Percentiles rank a stretch among this genome's conserved stretches.
These are phyloP conservation scores for Dendrolimus kikuchii DNA, from an alignment of 1,140 invertebrate species.

Conservation along the genomic window DNA sequence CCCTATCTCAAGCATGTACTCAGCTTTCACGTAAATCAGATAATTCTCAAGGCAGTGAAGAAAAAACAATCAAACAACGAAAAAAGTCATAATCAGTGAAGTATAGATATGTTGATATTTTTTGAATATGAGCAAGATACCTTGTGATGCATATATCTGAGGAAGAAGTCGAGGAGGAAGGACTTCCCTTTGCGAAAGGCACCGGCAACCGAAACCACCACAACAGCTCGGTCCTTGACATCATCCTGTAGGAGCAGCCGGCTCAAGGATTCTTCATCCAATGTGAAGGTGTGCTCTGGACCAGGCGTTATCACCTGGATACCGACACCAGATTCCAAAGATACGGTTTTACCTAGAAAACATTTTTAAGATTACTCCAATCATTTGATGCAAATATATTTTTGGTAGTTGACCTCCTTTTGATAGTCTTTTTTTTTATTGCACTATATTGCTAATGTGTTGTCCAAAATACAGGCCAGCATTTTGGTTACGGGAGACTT, in stretches of 20 bases:
- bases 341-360: slow-evolving; percentile 13
- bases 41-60: too few species aligned
- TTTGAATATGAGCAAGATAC: slow-evolving; percentile 15
- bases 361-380: background rate
- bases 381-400: background rate
- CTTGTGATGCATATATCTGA: slow-evolving; percentile 84
- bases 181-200: slow-evolving; percentile 98
- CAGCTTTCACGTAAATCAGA: too few species aligned
- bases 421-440: too few species aligned
- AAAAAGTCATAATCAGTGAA: background rate
- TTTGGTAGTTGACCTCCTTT: too few species aligned
- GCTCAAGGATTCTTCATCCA: slow-evolving; percentile 91
- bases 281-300: slow-evolving; percentile 91
- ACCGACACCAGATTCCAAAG: slow-evolving; percentile 19
- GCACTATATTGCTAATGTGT: too few species aligned
- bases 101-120: too few species aligned
- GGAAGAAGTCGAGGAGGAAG: slow-evolving; percentile 93
- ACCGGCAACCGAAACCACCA: slow-evolving; percentile 95
- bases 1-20: too few species aligned
- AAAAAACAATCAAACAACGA: background rate
- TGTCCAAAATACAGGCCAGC: too few species aligned
- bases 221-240: slow-evolving; percentile 76
- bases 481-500: too few species aligned
- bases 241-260: slow-evolving; percentile 81
- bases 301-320: slow-evolving; percentile 90